Conservation (phyloP, 2,113 vertebrate species). For the Terrapene triunguis region DNA sequence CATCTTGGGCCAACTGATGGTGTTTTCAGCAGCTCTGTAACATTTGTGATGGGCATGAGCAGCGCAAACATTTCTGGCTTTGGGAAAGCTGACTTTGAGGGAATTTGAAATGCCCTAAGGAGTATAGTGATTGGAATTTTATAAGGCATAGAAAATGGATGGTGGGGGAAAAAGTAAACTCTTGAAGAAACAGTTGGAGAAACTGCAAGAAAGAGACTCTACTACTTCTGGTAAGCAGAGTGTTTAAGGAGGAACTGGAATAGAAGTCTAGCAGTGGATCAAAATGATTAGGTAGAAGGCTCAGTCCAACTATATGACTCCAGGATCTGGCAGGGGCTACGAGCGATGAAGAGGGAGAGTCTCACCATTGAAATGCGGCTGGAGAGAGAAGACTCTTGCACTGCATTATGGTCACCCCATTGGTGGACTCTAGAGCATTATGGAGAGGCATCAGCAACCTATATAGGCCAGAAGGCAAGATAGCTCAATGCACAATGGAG, state of each 20-base stretch:
- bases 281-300: neutral
- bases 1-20: fast-evolving
- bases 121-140: neutral
- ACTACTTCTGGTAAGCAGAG: neutral
- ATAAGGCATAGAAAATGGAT: neutral
- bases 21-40: neutral
- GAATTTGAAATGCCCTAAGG: fast-evolving
- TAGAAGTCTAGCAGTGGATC: neutral
- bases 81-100: neutral
- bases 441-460: neutral
- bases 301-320: neutral
- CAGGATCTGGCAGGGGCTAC: neutral
- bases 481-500: neutral
- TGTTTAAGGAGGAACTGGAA: neutral
- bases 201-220: neutral
- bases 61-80: neutral
- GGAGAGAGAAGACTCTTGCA: neutral
- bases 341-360: neutral
- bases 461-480: neutral
- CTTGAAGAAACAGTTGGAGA: neutral
- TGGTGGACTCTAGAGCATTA: neutral
- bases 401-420: neutral
- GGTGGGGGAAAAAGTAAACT: neutral
- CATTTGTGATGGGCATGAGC: neutral
- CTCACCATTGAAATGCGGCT: neutral